Evolutionary conservation across 2,113 vertebrate genomes (phyloP).

Genomic region (Paracanthobrama guichenoti): DNA sequence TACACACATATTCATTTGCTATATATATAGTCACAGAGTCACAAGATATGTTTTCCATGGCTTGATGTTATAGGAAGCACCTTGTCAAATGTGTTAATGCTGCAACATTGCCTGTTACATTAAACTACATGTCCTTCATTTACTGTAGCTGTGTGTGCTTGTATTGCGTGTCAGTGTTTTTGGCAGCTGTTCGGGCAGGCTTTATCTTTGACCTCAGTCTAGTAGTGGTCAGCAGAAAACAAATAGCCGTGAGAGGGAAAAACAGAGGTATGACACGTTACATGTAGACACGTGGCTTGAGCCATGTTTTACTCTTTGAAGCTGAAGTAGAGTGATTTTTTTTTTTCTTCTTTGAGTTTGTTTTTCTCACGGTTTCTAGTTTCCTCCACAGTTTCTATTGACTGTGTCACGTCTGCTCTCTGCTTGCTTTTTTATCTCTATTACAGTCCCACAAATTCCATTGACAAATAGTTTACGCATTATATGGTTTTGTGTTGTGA

Average conservation of each 20-base stretch:
- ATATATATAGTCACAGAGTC: background rate
- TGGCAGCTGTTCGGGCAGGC: background rate
- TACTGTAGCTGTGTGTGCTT: background rate
- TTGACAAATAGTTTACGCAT: background rate
- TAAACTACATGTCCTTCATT: background rate
- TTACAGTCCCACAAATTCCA: background rate
- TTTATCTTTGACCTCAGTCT: slow-evolving; percentile 36
- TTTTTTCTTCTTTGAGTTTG: slow-evolving; percentile 7
- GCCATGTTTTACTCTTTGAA: slow-evolving; percentile 28
- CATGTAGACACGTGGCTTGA: slow-evolving; percentile 1
- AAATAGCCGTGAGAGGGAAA: slow-evolving; percentile 20
- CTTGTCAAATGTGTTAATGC: background rate
- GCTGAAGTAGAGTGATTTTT: slow-evolving; percentile 16
- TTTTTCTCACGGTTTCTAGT: slow-evolving; percentile 43
- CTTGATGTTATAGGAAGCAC: slow-evolving; percentile 2
- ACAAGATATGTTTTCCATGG: background rate
- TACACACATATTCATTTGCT: slow-evolving; percentile 3
- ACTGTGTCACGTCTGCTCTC: slow-evolving; percentile 1
- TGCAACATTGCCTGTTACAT: background rate
- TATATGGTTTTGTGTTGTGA: background rate
- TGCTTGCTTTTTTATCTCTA: slow-evolving; percentile 16
- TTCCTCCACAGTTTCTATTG: slow-evolving; percentile 14
- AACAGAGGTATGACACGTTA: slow-evolving; percentile 14
- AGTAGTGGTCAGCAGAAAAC: slow-evolving; percentile 43
- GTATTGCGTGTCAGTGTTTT: slow-evolving; percentile 32